These are phyloP conservation scores for Macrotis lagotis DNA, from an alignment of 2,113 vertebrate species.

Conservation along the genomic window DNA sequence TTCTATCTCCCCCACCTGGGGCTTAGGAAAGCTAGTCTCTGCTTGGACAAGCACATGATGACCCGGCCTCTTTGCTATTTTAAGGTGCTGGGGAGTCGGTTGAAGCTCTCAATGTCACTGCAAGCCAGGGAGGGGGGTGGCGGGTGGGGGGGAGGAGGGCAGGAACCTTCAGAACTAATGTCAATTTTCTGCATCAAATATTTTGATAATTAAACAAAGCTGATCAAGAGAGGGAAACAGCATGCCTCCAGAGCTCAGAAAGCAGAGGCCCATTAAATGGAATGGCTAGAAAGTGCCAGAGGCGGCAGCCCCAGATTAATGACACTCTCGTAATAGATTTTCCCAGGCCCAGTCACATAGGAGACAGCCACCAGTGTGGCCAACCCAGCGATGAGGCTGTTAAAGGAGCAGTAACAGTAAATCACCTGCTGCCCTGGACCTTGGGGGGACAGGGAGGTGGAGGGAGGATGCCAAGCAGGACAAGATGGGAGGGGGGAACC, in stretches of 20 bases:
- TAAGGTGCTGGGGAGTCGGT: constrained; percentile 58
- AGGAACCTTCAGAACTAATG: constrained; percentile 86
- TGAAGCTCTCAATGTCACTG: constrained; percentile 80
- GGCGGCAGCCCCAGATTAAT: constrained; percentile 91
- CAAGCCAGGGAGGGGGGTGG: constrained; percentile 51
- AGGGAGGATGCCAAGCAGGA: neutral
- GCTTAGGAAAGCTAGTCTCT: neutral
- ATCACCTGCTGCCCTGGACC: constrained; percentile 76
- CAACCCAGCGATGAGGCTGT: constrained; percentile 78
- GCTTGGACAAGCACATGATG: constrained; percentile 42
- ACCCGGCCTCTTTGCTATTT: constrained; percentile 55
- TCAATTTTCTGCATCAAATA: constrained; percentile 96
- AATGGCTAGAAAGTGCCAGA: constrained; percentile 85
- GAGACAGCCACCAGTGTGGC: constrained; percentile 81
- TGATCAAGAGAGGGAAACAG: constrained; percentile 88
- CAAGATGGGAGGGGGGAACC: neutral
- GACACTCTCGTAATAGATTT: constrained; percentile 90
- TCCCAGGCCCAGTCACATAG: constrained; percentile 86
- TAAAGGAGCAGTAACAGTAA: constrained; percentile 86
- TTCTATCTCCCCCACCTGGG: neutral
- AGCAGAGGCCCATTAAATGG: constrained; percentile 90
- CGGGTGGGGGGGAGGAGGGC: constrained; percentile 70
- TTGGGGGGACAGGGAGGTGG: neutral
- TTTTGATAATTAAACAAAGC: constrained; percentile 95
- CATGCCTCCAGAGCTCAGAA: constrained; percentile 87